Evolutionary conservation across 2,797 vertebrate species (phyloP), one percentile per base, ranked within the genome.

Genomic region (Platyrinchus mystaceus): DNA sequence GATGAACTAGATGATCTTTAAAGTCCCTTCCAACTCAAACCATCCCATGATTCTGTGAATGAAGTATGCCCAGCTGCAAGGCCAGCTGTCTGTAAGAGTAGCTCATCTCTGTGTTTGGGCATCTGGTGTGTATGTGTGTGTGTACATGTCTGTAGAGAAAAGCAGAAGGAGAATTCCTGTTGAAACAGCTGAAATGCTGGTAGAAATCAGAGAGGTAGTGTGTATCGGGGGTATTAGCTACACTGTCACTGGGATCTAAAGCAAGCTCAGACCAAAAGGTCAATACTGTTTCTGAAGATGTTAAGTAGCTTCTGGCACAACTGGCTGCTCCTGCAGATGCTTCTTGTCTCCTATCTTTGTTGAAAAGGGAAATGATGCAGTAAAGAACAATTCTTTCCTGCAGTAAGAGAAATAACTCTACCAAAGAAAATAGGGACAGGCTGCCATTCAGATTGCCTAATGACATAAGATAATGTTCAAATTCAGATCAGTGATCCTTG

Each of bases 401-500:
- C 23, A 76, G 17, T 46, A 84, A 84, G 80, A 84, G 68, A 79
- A 94, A 66, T 44, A 86, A 46, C 23, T 89, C 75, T 90, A 39
- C 36, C 0, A 4, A 84, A 90, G 43, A 69, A 90, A 78, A 86
- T 17, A 62, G 37, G 53, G 36, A 55, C 6, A 2, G 58, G n/a
- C 19, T 89, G 79, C 28, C 28, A 67, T 82, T 91, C 66, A 86
- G 37, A 60, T 37, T 83, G 56, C 64, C 41, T 92, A 94, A 87
- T 83, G 75, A 26, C 32, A 39, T 56, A 64, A 91, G 76, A 71
- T 55, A 92, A 93, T 69, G 63, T 52, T 73, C 55, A 76, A 90
- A 89, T 90, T 73, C 84, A 89, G 47, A 89, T 82, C 94, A 90
- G 49, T 66, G 59, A 69, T 79, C 63, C 87, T 92, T 79, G 47